A percentile compares a stretch with the other conserved stretches of the same genome.
Conservation (phyloP, 2,113 vertebrate species). For the Haliaeetus leucogaster region DNA sequence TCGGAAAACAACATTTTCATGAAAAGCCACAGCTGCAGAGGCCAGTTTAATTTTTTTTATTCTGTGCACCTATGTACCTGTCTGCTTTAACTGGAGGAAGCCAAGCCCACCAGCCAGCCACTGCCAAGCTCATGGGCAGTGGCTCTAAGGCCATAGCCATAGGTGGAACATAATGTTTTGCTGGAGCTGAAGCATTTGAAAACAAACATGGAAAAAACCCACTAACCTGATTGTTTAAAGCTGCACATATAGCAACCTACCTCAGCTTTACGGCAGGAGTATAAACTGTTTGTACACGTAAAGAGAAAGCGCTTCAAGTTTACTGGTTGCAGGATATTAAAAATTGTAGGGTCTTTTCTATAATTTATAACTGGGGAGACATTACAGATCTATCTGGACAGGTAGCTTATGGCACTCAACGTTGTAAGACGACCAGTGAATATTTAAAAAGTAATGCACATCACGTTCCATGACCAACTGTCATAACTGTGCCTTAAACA, state of each 20-base stretch:
- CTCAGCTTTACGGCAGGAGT: fast-evolving
- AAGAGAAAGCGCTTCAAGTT: constrained; percentile 37
- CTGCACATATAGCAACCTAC: neutral
- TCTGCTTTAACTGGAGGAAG: neutral
- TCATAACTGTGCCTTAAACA: constrained; percentile 74
- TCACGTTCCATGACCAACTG: constrained; percentile 46
- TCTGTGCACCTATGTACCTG: neutral
- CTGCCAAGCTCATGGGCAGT: fast-evolving
- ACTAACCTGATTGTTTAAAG: neutral
- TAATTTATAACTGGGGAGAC: constrained; percentile 42
- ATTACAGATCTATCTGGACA: neutral
- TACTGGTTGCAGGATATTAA: neutral
- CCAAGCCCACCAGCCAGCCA: neutral
- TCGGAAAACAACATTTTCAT: neutral
- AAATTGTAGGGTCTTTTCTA: neutral
- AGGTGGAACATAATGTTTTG: neutral
- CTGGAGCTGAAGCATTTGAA: neutral
- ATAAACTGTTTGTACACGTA: neutral
- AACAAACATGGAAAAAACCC: neutral
- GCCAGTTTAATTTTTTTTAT: neutral
- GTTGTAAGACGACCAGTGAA: constrained; percentile 40
- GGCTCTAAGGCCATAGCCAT: fast-evolving
- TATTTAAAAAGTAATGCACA: constrained; percentile 31
- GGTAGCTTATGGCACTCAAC: constrained; percentile 30
- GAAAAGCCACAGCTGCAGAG: fast-evolving